A percentile compares a stretch with the other conserved stretches of the same genome.
These are phyloP conservation scores for Holothuria glaberrima DNA, from an alignment of 35 echinoderm and acorn worm species.

Conservation along the genomic window DNA sequence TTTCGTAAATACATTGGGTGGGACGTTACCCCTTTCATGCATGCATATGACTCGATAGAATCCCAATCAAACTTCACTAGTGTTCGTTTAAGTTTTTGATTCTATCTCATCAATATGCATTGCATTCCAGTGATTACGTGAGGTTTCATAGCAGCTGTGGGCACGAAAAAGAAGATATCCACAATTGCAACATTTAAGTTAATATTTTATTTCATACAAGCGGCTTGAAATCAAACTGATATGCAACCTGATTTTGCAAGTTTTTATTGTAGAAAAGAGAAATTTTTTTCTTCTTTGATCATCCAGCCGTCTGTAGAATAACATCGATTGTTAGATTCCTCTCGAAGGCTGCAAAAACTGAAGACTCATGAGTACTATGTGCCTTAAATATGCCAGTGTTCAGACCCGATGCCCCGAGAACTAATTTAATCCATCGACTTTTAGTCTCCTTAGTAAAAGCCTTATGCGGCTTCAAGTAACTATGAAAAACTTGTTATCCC, in stretches of 20 bases:
- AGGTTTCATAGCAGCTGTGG: not conserved
- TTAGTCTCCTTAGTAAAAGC: conserved; percentile 14
- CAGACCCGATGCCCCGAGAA: conserved; percentile 15
- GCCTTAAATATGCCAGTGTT: conserved; percentile 3
- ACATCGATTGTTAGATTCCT: not conserved
- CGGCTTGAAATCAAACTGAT: conserved; percentile 6
- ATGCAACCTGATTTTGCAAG: not conserved
- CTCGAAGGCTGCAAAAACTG: not conserved
- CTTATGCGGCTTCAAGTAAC: conserved; percentile 29
- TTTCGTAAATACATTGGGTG: not conserved
- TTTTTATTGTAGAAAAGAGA: conserved; percentile 36
- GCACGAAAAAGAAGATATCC: not conserved
- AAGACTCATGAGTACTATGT: conserved; percentile 34
- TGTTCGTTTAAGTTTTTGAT: too few relatives aligned
- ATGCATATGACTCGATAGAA: conserved; percentile 33
- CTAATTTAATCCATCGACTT: conserved; percentile 38
- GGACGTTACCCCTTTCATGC: not conserved
- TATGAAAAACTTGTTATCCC: conserved; percentile 35
- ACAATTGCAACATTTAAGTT: not conserved
- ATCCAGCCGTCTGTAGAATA: conserved; percentile 42
- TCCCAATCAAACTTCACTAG: not conserved
- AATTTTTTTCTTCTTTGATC: not conserved
- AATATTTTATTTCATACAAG: not conserved
- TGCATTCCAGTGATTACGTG: too few relatives aligned
- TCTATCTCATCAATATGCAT: too few relatives aligned